Evolutionary conservation across 2,113 vertebrate genomes (phyloP), one percentile per base, ranked within the genome.

Genomic region (Amphilophus citrinellus): DNA sequence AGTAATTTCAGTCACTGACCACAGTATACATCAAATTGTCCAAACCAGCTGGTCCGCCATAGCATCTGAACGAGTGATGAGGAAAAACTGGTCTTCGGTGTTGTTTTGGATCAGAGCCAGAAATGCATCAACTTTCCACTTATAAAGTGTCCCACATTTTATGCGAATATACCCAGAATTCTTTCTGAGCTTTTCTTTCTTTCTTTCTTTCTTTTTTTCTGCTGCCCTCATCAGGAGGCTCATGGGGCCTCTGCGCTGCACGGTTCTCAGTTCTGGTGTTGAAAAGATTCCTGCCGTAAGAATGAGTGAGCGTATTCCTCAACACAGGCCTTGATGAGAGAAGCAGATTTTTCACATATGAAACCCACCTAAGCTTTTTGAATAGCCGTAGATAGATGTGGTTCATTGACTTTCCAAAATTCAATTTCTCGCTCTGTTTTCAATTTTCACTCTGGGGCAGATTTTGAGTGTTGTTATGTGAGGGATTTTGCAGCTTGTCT

Each of bases 181-280:
- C 30, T 76, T 76, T 76, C 24, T 60, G 30, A 58, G 13, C 20
- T 75, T 30, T 14, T 80, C 14, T 62, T 53, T 47, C 57, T 53
- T 59, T 47, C 10, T 42, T 61, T 53, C 24, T 2, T 42, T 61
- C 53, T 59, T 47, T 15, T 42, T 61, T 87, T 91, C 94, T 94
- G 93, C 73, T 93, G 90, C 91, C 84, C 90, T 91, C 91, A 90
- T 94, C 91, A 93, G 87, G 84, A 91, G 87, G 62, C 89, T 86
- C 18, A 24, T 22, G 57, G 78, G 87, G 87, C 84, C 82, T 88
- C 76, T 5, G 58, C n/a, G 1, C 89, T 50, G 73, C 90, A 63
- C 63, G 14, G 50, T 71, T 84, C 85, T 85, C 79, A 24, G 81
- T 7, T 85, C 86, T 86, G 87, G 88, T 90, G 92, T 90, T 92